Evolutionary conservation across 2,797 vertebrate species (phyloP), one percentile per base, ranked within the genome.

Genomic region (Mastacembelus armatus): DNA sequence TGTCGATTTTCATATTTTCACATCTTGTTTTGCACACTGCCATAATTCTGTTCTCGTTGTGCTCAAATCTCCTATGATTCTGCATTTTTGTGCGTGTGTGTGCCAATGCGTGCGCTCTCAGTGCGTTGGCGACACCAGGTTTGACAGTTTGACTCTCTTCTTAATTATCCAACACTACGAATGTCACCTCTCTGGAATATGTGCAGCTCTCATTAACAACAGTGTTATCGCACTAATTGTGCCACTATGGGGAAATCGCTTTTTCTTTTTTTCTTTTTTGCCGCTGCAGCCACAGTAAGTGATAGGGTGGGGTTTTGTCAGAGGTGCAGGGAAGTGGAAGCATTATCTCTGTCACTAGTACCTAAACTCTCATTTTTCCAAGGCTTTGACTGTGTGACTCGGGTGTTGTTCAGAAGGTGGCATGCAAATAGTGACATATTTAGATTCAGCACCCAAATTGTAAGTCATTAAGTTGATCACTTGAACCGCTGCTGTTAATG

Each of bases 151-250:
- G 66, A 74, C 45, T 71, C 43, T 30, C 10, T 36, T 63, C 70
- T 66, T 84, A 84, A 84, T 88, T 82, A 85, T 81, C 64, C 58
- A 55, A 63, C 78, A 61, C 76, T 69, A 47, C 62, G 66, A 70
- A 66, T 43, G 47, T 21, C 78, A 83, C 85, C 73, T 80, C 71
- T 71, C 61, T 56, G 54, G 60, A 72, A 86, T 74, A 67, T 64
- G 36, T 78, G 88, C 54, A 16, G 58, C 57, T 80, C 75, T 88
- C 70, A 81, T 86, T 89, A 84, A 76, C 65, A 44, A 21, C 12
- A 0, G 51, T 45, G 80, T 85, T 68, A 75, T 77, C 57, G 16
- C 40, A 58, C 66, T 84, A 85, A 84, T 78, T 83, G 72, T 77
- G 63, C 35, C 56, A 45, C 57, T 2, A 56, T 51, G 66, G 73